Conservation (phyloP, 2,113 vertebrate species). For the Apodemus sylvaticus region DNA sequence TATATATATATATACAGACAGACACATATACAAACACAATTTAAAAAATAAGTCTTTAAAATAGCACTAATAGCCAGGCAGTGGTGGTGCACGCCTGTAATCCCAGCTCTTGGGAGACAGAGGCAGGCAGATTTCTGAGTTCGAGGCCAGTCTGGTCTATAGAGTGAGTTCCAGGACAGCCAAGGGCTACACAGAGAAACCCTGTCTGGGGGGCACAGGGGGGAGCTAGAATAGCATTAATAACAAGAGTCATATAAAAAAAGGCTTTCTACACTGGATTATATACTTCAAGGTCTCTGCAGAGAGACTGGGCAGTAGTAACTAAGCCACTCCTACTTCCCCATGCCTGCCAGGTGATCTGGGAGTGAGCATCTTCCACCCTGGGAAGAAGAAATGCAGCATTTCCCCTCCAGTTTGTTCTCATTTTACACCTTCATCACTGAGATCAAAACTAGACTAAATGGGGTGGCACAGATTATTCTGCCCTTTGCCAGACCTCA, state of each 20-base stretch:
- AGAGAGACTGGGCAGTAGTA: background rate
- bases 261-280: background rate
- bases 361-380: background rate
- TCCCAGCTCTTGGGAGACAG: too few species aligned
- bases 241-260: too few species aligned
- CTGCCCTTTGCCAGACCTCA: background rate
- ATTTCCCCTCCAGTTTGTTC: background rate
- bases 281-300: background rate
- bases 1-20: too few species aligned
- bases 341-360: background rate
- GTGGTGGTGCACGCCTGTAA: too few species aligned
- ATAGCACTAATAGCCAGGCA: too few species aligned
- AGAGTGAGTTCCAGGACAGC: too few species aligned
- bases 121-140: too few species aligned
- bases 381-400: background rate
- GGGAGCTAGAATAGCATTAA: too few species aligned
- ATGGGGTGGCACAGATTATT: background rate
- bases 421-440: conserved; percentile 59
- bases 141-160: too few species aligned
- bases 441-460: background rate
- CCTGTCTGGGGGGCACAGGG: too few species aligned
- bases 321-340: background rate
- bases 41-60: background rate
- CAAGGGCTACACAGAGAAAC: too few species aligned
- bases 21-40: background rate